Base-by-base conservation (phyloP, 2,113 vertebrate genomes). In the Melanerpes formicivorus region DNA sequence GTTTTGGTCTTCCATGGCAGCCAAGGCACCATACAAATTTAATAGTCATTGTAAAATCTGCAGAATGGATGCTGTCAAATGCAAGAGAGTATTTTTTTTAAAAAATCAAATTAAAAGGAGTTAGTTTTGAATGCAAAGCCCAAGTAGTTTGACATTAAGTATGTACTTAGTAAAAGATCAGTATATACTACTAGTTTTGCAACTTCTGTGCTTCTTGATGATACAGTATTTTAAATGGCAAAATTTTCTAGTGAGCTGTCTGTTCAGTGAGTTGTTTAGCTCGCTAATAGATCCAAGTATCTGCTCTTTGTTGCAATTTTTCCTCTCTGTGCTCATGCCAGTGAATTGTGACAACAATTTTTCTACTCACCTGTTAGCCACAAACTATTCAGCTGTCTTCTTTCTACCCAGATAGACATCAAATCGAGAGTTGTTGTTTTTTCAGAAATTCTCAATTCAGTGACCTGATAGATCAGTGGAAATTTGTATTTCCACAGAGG, bases 331-430 rank as follows among this genome's bases (percentile, higher is more conserved):
- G 77, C 77, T 80, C 4, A 7, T 56, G 59, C 44, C 64, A 54
- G 32, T 94, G 87, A 90, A 59, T 83, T 75, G 90, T 90, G 55
- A 85, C 84, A 42, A 82, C 42, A 92, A 87, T 88, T 93, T 92
- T 87, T 93, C 90, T 92, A 23, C 72, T 84, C 34, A 11, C 40
- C 71, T 79, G 52, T 90, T 95, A 85, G 42, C 90, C 84, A 42
- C 32, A 81, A 78, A 63, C 86, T 93, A 10, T 90, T 90, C 71
- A 81, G 44, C 75, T 78, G 22, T n/a, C 59, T 87, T 78, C 46
- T 81, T 90, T 87, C 71, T 90, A 55, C 54, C 22, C 63, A 71
- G 90, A 82, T 32, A 95, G 71, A 74, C 42, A 71, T 82, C 67
- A 85, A 71, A 79, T 84, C 4, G 0, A 32, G 67, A 90, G 34